A percentile compares a stretch with the other conserved stretches of the same genome.
Evolutionary conservation across 2,888 invertebrate genomes (phyloP).

Genomic region (Ophion ellenae): DNA sequence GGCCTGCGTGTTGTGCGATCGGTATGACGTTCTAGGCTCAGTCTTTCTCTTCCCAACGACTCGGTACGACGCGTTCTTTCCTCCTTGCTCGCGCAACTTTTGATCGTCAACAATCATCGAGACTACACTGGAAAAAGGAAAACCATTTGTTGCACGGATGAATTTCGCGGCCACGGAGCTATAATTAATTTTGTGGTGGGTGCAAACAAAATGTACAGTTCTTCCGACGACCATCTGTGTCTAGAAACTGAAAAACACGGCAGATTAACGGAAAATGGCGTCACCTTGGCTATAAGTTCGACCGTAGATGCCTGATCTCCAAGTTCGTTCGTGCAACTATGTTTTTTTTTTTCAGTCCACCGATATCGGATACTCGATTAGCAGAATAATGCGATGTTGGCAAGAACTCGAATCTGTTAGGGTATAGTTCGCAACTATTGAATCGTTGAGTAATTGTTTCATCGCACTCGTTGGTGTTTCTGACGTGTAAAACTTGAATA

Average conservation of each 20-base stretch:
- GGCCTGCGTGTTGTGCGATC: constrained; percentile 62
- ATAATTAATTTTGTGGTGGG: background rate
- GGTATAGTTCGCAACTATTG: background rate
- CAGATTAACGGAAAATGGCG: background rate
- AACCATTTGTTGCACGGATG: background rate
- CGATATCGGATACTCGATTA: background rate
- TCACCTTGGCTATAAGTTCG: background rate
- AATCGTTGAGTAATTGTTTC: background rate
- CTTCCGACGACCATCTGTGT: background rate
- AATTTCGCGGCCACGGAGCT: background rate
- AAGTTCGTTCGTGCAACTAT: background rate
- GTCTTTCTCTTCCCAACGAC: constrained; percentile 80
- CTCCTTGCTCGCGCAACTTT: constrained; percentile 8
- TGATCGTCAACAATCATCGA: background rate
- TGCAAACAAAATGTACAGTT: background rate
- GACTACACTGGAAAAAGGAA: background rate
- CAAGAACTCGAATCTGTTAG: background rate
- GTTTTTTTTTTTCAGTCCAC: background rate
- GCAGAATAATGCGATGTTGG: constrained; percentile 11
- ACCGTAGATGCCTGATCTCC: background rate
- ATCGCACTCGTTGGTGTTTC: background rate
- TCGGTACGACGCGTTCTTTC: constrained; percentile 73
- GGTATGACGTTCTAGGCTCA: constrained; percentile 72
- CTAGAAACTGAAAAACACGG: background rate
- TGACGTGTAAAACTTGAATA: background rate